These are phyloP conservation scores for Rhagonycha lutea DNA, from an alignment of 2,888 invertebrate genomes.

Conservation along the genomic window DNA sequence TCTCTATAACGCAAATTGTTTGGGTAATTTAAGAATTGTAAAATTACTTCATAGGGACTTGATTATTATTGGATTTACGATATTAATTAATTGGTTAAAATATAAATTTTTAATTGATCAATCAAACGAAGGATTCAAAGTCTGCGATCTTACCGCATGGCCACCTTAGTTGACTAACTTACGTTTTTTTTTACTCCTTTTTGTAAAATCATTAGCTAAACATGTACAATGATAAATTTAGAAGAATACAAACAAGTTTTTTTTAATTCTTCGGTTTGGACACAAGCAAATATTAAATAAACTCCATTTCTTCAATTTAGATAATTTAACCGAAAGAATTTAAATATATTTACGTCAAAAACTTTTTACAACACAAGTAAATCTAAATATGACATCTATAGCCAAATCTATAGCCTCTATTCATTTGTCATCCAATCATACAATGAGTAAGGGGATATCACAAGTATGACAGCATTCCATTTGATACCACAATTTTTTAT, in stretches of 20 bases:
- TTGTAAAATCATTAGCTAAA: not conserved
- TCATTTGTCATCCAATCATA: slow-evolving; percentile 22
- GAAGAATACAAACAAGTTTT: not conserved
- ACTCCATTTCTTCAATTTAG: not conserved
- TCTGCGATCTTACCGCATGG: not conserved
- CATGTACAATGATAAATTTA: not conserved
- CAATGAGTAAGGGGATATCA: slow-evolving; percentile 14
- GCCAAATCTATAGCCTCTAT: slow-evolving; percentile 17
- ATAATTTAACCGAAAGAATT: not conserved
- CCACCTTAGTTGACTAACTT: no score
- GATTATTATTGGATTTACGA: not conserved
- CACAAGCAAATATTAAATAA: not conserved
- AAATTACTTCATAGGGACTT: not conserved
- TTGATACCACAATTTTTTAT: slow-evolving; percentile 27
- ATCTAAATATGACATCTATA: slow-evolving; percentile 24
- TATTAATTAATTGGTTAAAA: not conserved
- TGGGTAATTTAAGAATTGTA: not conserved
- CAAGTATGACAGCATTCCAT: slow-evolving; percentile 22
- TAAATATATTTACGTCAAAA: slow-evolving; percentile 16
- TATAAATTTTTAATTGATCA: not conserved
- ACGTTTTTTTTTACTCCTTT: not conserved
- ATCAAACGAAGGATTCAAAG: not conserved
- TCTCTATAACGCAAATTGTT: not conserved
- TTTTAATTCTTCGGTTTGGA: not conserved
- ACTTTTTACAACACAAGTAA: slow-evolving; percentile 20